Percentiles rank a stretch among this genome's conserved stretches.
These are phyloP conservation scores for Heterodera filipjevi DNA, from an alignment of 2,888 invertebrate species.

Conservation along the genomic window DNA sequence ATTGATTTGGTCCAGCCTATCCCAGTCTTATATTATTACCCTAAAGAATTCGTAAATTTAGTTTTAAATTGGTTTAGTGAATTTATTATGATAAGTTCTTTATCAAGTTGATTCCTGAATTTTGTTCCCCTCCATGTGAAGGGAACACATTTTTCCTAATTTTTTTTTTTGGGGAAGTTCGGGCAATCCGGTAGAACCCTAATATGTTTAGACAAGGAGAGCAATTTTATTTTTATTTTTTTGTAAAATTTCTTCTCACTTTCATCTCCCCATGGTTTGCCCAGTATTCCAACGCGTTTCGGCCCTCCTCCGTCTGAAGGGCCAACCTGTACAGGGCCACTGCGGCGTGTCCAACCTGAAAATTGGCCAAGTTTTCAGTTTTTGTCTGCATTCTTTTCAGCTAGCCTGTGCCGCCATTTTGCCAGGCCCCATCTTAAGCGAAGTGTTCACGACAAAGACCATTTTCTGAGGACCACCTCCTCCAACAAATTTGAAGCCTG, in stretches of 20 bases:
- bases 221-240: too few relatives aligned
- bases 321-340: constrained; percentile 71
- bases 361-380: not conserved
- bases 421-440: constrained; percentile 73
- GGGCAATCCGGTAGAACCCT: too few relatives aligned
- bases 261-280: constrained; percentile 41
- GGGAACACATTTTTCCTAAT: too few relatives aligned
- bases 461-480: constrained; percentile 7
- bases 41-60: too few relatives aligned
- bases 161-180: too few relatives aligned
- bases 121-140: too few relatives aligned
- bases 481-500: not conserved
- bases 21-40: too few relatives aligned
- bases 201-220: too few relatives aligned
- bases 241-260: not conserved
- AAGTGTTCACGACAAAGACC: constrained; percentile 73
- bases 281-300: constrained; percentile 45
- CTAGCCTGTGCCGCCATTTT: constrained; percentile 71
- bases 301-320: constrained; percentile 59
- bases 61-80: too few relatives aligned
- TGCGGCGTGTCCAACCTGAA: constrained; percentile 70
- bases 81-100: too few relatives aligned
- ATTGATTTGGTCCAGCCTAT: too few relatives aligned
- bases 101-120: too few relatives aligned
- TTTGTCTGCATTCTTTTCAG: not conserved